A percentile compares a stretch with the other conserved stretches of the same genome.
These are phyloP conservation scores for Drosophila trichaetosa DNA, from an alignment of 2,888 invertebrate genomes.

Conservation along the genomic window DNA sequence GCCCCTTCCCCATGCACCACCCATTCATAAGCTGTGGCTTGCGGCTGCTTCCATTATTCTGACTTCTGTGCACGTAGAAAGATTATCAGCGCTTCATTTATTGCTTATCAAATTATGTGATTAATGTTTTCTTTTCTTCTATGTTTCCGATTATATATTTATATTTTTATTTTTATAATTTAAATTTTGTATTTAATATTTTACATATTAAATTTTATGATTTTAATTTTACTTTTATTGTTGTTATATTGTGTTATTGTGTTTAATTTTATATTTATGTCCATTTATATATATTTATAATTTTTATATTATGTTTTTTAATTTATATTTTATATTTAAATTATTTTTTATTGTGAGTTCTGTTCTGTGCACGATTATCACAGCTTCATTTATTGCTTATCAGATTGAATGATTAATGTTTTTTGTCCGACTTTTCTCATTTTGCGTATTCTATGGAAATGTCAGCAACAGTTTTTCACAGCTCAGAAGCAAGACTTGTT, in stretches of 20 bases:
- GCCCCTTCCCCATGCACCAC: not conserved
- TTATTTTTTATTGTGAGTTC: constrained; percentile 2
- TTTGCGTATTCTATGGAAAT: constrained; percentile 46
- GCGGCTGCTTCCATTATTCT: constrained; percentile 19
- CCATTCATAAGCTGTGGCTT: constrained; percentile 40
- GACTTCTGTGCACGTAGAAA: not conserved
- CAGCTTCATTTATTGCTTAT: constrained; percentile 75
- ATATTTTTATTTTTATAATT: not conserved
- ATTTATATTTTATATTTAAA: not conserved
- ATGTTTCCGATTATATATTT: not conserved
- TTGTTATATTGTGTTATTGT: no score
- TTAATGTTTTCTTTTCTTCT: not conserved
- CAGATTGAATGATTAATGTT: constrained; percentile 80
- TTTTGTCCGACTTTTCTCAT: constrained; percentile 18
- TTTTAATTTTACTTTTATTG: no score
- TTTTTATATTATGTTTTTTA: not conserved
- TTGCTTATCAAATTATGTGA: not conserved
- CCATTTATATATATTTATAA: not conserved
- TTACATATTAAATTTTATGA: no score
- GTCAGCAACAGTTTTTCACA: constrained; percentile 73
- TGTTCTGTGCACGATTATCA: constrained; percentile 61
- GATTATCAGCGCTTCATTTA: not conserved
- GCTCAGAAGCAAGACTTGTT: constrained; percentile 50
- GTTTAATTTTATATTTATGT: not conserved
- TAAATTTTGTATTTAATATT: no score